Evolutionary conservation across 2,113 vertebrate species (phyloP).

Genomic region (Sylvilagus bachmani): DNA sequence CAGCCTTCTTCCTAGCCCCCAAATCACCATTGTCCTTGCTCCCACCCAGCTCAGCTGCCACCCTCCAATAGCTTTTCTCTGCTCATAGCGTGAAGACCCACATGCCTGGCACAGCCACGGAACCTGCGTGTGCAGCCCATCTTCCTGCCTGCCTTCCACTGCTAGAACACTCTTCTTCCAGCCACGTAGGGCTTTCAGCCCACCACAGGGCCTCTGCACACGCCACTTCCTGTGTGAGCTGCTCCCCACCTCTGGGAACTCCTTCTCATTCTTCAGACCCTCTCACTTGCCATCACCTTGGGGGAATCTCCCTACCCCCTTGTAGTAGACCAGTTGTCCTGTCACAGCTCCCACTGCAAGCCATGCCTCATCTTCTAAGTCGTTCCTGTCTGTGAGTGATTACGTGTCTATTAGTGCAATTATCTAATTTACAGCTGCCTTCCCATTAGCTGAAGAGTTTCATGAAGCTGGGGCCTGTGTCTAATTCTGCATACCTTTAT

Average conservation of each 20-base stretch:
- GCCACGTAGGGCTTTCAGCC: neutral
- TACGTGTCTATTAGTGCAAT: neutral
- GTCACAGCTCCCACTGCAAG: neutral
- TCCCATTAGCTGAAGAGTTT: neutral
- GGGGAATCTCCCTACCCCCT: neutral
- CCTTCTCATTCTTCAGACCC: neutral
- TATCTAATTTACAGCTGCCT: neutral
- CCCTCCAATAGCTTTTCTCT: neutral
- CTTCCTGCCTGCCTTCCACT: neutral
- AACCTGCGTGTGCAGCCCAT: neutral
- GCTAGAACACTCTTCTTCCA: neutral
- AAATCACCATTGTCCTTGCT: neutral
- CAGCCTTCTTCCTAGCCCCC: neutral
- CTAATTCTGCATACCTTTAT: constrained; percentile 1
- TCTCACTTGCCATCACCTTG: neutral
- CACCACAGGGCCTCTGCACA: neutral
- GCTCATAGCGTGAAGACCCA: neutral
- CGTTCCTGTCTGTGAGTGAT: neutral
- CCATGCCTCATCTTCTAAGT: neutral
- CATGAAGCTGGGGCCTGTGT: neutral
- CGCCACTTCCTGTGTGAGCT: neutral
- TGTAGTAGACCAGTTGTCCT: neutral
- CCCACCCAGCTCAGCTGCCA: neutral
- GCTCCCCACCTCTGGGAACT: neutral
- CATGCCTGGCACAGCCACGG: neutral